Base-by-base conservation (phyloP, 1,140 invertebrate species). In the Alviniconcha marisindica region DNA sequence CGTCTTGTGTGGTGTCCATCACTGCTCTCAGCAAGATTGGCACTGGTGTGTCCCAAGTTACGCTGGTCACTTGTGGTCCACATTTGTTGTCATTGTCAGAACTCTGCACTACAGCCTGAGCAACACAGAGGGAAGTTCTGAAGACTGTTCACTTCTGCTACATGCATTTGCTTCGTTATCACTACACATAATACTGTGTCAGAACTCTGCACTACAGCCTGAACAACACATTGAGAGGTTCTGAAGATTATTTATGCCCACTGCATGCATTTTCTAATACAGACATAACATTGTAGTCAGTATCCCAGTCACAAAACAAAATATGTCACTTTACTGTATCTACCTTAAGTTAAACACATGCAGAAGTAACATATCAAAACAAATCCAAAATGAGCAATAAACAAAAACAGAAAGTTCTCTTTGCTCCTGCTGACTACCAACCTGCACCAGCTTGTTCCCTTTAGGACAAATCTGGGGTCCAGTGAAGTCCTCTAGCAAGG, bases 1-100 rank as follows among this genome's bases (percentile, higher is more conserved):
- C 85, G 83, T 90, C 89, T 54, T 81, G 84, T 2, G 89, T 83
- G 21, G 81, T 60, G 73, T 90, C 89, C 66, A 88, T 56, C 18
- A 85, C 84, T 2, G 88, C 89, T 48, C 63, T 77, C 18, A 90
- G 74, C 31, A 85, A 84, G 15, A 90, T 74, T 7, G 40, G 14
- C 0, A 85, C 40, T 0, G 42, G 69, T 1, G 44, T 33, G 31
- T 84, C 42, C 87, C 87, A 88, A 21, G n/a, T 86, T 18, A 66
- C 44, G 36, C 74, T 76, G 33, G 74, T 73, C 60, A 87, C 82
- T 18, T 78, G 28, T 51, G 71, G 66, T 36, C 84, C 84, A 82
- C 88, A 88, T 36, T 69, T 24, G n/a, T 73, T 83, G 82, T 4
- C 79, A 33, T 60, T 28, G 36, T 33, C 76, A 31, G 18, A 56